Evolutionary conservation across 2,797 vertebrate species (phyloP), one percentile per base, ranked within the genome.

Genomic region (Gymnodraco acuticeps): DNA sequence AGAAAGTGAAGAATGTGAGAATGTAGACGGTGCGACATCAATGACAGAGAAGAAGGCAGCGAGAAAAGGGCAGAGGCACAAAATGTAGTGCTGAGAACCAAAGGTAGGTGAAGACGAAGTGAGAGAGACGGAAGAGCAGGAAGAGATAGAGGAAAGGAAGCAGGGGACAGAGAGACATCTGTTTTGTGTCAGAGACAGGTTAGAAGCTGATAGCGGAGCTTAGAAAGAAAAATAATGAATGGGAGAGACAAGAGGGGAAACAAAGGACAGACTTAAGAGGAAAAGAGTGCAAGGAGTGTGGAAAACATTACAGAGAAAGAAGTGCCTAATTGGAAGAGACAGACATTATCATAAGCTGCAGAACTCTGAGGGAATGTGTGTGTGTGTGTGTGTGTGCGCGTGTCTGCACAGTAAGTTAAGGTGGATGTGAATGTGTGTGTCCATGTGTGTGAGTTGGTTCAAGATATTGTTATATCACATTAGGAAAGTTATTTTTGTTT

Each of bases 141-240:
- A 90, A 84, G 76, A 87, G 87, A 88, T 86, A 84, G 52, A 64
- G 66, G 62, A 84, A 38, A 88, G 85, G 79, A 82, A 81, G 67
- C 64, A 79, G 72, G 74, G 79, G 82, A 81, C 61, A 79, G 75
- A 80, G 80, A 72, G 75, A 90, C 91, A 92, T 94, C 90, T 94
- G 93, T 90, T 94, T 91, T 82, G 79, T 89, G 82, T 94, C 89
- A 89, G 73, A 47, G 65, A 80, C 81, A 89, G 83, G 91, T 91
- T 91, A 85, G 69, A 85, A 77, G 80, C 88, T 83, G 91, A 93
- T 91, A 89, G 87, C 7, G 12, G 52, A 68, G 79, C 75, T 81
- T 59, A 61, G 75, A 83, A 65, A 77, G 62, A 67, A 64, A 64
- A 31, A 52, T 60, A 80, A 31, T 53, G 77, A 82, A 73, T 67